A percentile compares a stretch with the other conserved stretches of the same genome.
These are phyloP conservation scores for Shargacucullia verbasci DNA, from an alignment of 2,888 invertebrate species.

Conservation along the genomic window DNA sequence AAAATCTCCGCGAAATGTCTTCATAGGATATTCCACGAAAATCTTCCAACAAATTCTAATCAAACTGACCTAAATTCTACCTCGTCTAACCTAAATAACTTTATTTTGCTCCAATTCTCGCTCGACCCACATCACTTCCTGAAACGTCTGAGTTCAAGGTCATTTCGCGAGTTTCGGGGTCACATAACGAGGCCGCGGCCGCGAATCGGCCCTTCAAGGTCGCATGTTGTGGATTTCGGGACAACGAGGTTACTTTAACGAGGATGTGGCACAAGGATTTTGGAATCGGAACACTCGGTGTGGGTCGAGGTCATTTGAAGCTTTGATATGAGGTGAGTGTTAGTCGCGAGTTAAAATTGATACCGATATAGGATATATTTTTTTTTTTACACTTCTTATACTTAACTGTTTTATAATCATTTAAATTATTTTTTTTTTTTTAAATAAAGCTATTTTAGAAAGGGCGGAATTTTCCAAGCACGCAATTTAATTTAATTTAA, in stretches of 20 bases:
- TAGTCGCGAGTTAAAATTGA: too few relatives aligned
- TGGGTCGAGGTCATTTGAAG: slow-evolving; percentile 29
- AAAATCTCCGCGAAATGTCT: too few relatives aligned
- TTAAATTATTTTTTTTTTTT: too few relatives aligned
- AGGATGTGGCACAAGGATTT: slow-evolving; percentile 50
- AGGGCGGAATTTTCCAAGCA: too few relatives aligned
- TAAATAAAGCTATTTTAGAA: too few relatives aligned
- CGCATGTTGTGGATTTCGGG: slow-evolving; percentile 47
- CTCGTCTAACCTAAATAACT: slow-evolving; percentile 30
- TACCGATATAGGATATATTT: too few relatives aligned
- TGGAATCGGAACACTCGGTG: slow-evolving; percentile 20
- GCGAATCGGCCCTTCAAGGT: slow-evolving; percentile 50
- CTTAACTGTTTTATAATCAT: too few relatives aligned
- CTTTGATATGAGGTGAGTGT: too few relatives aligned
- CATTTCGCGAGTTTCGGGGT: slow-evolving; percentile 46
- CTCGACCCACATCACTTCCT: neutral
- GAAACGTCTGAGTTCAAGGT: slow-evolving; percentile 51
- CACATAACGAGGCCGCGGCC: slow-evolving; percentile 44
- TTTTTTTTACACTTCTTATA: too few relatives aligned
- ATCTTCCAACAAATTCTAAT: neutral
- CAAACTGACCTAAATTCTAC: neutral
- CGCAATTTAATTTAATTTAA: too few relatives aligned
- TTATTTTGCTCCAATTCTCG: slow-evolving; percentile 17
- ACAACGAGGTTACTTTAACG: slow-evolving; percentile 36
- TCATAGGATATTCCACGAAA: too few relatives aligned